Conservation (phyloP, 1,140 invertebrate species). For the Hypsibius dujardini region DNA sequence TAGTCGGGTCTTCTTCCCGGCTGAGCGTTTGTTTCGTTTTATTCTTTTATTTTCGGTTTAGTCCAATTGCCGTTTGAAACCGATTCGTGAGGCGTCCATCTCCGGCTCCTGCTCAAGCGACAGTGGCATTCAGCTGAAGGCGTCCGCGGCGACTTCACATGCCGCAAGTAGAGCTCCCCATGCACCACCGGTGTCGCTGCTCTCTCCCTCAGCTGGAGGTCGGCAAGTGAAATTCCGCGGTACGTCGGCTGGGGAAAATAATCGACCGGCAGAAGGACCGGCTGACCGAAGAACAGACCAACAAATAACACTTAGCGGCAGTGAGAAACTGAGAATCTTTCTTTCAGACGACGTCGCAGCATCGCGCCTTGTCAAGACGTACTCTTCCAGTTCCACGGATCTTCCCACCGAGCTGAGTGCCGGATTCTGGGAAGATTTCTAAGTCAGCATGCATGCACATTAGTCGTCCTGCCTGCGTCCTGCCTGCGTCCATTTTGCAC, state of each 20-base stretch:
- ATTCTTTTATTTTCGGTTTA: not conserved
- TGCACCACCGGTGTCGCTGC: too few relatives aligned
- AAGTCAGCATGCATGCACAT: not conserved
- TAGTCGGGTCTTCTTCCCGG: slow-evolving; percentile 25
- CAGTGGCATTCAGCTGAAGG: not conserved
- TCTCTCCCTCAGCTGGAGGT: too few relatives aligned
- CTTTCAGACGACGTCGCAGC: slow-evolving; percentile 2
- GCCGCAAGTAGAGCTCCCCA: too few relatives aligned
- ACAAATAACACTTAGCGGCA: too few relatives aligned
- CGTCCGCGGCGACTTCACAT: too few relatives aligned
- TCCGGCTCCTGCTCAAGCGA: not conserved
- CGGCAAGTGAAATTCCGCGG: too few relatives aligned
- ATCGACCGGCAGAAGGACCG: too few relatives aligned
- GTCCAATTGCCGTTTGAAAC: not conserved
- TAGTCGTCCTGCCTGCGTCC: too few relatives aligned
- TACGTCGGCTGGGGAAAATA: too few relatives aligned
- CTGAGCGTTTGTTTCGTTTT: not conserved
- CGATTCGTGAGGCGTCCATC: not conserved
- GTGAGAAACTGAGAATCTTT: not conserved
- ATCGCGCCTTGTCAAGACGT: not conserved
- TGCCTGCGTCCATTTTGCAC: too few relatives aligned
- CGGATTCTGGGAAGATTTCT: not conserved
- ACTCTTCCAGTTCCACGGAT: slow-evolving; percentile 1
- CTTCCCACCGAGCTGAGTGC: not conserved
- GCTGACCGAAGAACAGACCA: too few relatives aligned